Evolutionary conservation across 2,888 invertebrate species (phyloP).

Genomic region (Epinotia ramella): DNA sequence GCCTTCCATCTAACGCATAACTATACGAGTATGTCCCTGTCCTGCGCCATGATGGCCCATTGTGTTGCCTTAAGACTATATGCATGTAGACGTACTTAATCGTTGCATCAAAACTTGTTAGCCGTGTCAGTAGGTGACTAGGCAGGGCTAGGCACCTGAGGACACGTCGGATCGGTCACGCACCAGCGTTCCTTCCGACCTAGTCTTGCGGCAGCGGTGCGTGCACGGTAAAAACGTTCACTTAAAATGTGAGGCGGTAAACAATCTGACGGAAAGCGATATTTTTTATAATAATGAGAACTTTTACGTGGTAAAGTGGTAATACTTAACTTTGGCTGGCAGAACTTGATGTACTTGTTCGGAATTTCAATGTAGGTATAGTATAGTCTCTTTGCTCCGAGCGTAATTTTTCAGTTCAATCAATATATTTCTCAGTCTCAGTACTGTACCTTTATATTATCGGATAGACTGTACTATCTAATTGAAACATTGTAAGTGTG

Average conservation of each 20-base stretch:
- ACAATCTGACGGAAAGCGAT: constrained; percentile 27
- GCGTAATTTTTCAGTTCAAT: background rate
- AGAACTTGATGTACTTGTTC: background rate
- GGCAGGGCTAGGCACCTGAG: constrained; percentile 48
- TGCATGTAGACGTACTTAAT: background rate
- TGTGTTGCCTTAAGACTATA: background rate
- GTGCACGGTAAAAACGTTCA: constrained; percentile 34
- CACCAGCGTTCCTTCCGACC: constrained; percentile 65
- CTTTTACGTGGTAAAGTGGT: background rate
- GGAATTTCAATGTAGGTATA: background rate
- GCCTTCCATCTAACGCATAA: no score
- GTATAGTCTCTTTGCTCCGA: background rate
- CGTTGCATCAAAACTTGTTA: constrained; percentile 11
- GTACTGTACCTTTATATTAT: background rate
- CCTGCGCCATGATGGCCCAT: no score
- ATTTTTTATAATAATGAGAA: constrained; percentile 8
- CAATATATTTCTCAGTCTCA: background rate
- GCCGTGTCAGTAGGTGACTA: constrained; percentile 27
- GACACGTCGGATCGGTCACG: constrained; percentile 67
- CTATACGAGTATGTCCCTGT: no score
- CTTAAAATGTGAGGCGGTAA: constrained; percentile 22
- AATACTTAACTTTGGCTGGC: background rate
- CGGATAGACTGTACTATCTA: background rate
- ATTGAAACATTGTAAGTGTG: background rate
- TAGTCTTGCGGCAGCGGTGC: constrained; percentile 58